These are phyloP conservation scores for Gymnogyps californianus DNA, from an alignment of 2,113 vertebrate species.

Conservation along the genomic window DNA sequence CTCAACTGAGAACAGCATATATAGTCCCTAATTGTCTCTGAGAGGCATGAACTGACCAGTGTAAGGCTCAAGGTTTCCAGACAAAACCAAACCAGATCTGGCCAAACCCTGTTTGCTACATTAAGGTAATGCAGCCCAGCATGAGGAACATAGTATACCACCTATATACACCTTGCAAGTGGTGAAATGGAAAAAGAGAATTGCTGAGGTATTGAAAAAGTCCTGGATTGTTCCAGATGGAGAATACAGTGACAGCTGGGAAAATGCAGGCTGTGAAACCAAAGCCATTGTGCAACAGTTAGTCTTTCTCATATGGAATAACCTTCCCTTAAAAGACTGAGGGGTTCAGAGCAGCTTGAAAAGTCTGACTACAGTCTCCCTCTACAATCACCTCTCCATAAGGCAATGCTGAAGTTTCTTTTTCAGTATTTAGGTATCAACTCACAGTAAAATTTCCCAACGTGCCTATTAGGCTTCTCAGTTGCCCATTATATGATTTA, in stretches of 20 bases:
- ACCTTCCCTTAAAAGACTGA: background rate
- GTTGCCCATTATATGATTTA: background rate
- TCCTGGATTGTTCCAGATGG: background rate
- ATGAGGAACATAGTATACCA: background rate
- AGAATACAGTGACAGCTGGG: background rate
- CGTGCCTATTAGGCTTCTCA: background rate
- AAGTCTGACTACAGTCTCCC: background rate
- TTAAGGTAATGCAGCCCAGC: background rate
- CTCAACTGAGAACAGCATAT: background rate
- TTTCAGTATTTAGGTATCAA: background rate
- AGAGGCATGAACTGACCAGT: background rate
- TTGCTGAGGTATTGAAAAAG: background rate
- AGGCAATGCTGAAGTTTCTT: background rate
- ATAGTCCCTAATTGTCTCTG: background rate
- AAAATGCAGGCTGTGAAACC: background rate
- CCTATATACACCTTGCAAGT: background rate
- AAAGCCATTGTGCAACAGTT: background rate
- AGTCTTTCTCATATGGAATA: background rate
- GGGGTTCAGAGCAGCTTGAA: background rate
- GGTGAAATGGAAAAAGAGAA: background rate
- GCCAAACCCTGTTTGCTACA: background rate
- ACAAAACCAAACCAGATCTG: background rate
- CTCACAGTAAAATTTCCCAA: background rate
- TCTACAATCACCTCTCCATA: background rate
- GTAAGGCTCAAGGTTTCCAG: background rate